Evolutionary conservation across 1,140 invertebrate species (phyloP).

Genomic region (Drosophila azteca): DNA sequence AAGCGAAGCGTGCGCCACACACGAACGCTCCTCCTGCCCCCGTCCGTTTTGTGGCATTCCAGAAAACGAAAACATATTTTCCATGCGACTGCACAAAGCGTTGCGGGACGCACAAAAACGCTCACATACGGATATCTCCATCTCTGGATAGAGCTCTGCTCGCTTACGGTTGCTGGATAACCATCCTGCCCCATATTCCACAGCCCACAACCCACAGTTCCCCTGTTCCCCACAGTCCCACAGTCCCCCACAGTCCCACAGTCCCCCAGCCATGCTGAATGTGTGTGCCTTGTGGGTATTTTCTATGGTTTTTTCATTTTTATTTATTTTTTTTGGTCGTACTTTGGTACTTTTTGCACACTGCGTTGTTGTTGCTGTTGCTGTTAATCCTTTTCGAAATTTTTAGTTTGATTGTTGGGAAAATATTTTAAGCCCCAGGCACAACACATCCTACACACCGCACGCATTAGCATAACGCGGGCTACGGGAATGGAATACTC

Average conservation of each 20-base stretch:
- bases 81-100: conserved; percentile 77
- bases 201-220: conserved; percentile 43
- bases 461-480: conserved; percentile 61
- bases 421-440: conserved; percentile 64
- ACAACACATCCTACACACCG: conserved; percentile 28
- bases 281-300: conserved; percentile 36
- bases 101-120: conserved; percentile 52
- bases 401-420: conserved; percentile 78
- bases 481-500: too few species aligned
- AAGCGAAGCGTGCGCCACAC: conserved; percentile 62
- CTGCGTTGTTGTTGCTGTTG: conserved; percentile 36
- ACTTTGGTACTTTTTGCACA: conserved; percentile 1
- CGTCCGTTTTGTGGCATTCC: conserved; percentile 60
- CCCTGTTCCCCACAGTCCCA: too few species aligned
- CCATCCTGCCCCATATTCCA: too few species aligned
- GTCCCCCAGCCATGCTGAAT: not conserved
- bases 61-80: conserved; percentile 78
- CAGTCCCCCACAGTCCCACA: not conserved
- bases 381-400: conserved; percentile 74
- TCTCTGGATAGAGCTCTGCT: too few species aligned
- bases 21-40: conserved; percentile 23
- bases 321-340: too few species aligned
- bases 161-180: too few species aligned
- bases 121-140: too few species aligned
- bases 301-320: conserved; percentile 15